These are phyloP conservation scores for Grammomys surdaster DNA, from an alignment of 2,113 vertebrate genomes.

Conservation along the genomic window DNA sequence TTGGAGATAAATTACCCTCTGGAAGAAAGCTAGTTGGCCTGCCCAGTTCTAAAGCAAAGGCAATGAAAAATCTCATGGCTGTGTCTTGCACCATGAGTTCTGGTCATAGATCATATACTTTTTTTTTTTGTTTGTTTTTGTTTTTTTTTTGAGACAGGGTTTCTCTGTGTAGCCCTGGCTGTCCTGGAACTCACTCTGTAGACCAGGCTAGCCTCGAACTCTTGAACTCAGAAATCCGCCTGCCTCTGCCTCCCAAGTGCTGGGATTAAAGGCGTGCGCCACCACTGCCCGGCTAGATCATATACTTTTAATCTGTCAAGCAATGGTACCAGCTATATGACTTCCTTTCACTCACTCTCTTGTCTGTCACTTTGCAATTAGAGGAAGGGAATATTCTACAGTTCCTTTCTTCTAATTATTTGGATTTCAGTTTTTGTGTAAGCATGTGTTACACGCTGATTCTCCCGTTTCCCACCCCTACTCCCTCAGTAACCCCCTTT, in stretches of 20 bases:
- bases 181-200: too few species aligned
- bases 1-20: constrained; percentile 2
- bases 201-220: too few species aligned
- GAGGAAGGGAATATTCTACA: neutral
- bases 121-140: too few species aligned
- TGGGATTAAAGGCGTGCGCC: too few species aligned
- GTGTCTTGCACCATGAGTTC: neutral
- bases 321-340: neutral
- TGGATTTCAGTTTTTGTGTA: neutral
- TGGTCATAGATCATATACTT: neutral
- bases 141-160: too few species aligned
- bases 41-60: neutral
- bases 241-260: too few species aligned
- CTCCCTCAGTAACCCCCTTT: too few species aligned
- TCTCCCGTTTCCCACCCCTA: neutral
- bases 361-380: neutral
- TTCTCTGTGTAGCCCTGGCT: too few species aligned
- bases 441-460: neutral
- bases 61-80: neutral
- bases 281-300: too few species aligned
- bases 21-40: neutral
- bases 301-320: neutral
- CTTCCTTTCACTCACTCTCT: neutral
- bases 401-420: neutral
- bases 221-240: too few species aligned